These are phyloP conservation scores for Pelobates fuscus DNA, from an alignment of 2,113 vertebrate species.

Conservation along the genomic window DNA sequence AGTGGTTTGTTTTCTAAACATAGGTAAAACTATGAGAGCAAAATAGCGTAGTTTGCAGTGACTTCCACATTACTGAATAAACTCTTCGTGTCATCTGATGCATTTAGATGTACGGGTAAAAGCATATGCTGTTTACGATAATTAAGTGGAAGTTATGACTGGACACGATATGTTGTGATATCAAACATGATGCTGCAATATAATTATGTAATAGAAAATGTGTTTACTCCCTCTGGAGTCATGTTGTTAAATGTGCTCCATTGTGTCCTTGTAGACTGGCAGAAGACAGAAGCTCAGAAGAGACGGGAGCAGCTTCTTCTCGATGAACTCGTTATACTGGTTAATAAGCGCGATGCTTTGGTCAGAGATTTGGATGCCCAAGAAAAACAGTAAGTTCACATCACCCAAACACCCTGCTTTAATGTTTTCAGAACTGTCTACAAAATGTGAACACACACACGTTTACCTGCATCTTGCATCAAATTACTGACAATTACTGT, in stretches of 20 bases:
- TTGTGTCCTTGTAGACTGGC: constrained; percentile 81
- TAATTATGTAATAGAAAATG: background rate
- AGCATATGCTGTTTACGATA: background rate
- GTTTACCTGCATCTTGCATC: too few species aligned
- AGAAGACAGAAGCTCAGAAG: constrained; percentile 97
- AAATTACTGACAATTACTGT: too few species aligned
- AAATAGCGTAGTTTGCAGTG: too few species aligned
- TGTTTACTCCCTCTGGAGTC: background rate
- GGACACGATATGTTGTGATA: background rate
- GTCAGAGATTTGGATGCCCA: constrained; percentile 94
- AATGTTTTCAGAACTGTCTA: background rate
- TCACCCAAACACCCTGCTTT: background rate
- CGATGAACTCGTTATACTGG: constrained; percentile 93
- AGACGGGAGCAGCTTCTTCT: constrained; percentile 91
- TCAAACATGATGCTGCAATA: background rate
- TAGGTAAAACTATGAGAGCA: too few species aligned
- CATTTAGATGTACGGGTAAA: background rate
- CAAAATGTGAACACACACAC: too few species aligned
- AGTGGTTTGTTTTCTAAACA: too few species aligned
- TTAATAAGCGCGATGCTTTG: constrained; percentile 93
- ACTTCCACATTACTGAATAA: background rate
- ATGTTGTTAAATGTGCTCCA: constrained; percentile 14
- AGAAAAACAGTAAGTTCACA: constrained; percentile 86
- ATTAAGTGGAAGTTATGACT: background rate
- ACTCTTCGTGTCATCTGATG: background rate